Conservation (phyloP, 2,888 invertebrate genomes). For the Pherbina coryleti region DNA sequence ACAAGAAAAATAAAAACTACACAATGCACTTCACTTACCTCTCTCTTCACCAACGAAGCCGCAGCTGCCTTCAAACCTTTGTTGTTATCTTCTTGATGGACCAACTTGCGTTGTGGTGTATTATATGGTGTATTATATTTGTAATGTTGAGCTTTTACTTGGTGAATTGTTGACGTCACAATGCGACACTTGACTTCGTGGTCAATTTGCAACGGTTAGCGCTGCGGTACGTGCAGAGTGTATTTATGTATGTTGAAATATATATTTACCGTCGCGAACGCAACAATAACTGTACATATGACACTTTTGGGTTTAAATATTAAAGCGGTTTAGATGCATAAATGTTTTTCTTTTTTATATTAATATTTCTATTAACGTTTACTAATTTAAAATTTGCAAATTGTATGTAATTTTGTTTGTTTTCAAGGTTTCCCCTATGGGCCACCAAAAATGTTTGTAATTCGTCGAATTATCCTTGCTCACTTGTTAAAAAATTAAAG, state of each 20-base stretch:
- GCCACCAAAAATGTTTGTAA: background rate
- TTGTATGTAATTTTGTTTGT: background rate
- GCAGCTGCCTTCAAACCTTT: background rate
- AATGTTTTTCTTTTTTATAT: background rate
- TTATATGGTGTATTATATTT: background rate
- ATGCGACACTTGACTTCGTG: background rate
- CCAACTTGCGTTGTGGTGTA: background rate
- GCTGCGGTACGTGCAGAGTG: background rate
- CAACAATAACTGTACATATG: constrained; percentile 1
- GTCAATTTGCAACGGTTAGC: background rate
- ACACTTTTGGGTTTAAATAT: background rate
- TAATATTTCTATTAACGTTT: background rate
- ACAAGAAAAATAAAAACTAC: constrained; percentile 3
- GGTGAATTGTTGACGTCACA: background rate
- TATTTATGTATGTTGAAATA: background rate
- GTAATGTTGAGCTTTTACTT: background rate
- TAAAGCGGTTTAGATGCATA: background rate
- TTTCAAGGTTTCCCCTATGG: background rate
- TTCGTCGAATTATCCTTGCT: background rate
- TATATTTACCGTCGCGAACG: background rate
- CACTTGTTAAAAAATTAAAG: too few species aligned
- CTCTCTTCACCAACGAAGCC: too few species aligned
- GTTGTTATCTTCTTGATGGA: background rate
- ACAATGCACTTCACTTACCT: too few species aligned
- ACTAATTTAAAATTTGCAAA: background rate